Percentiles rank a stretch among this genome's conserved stretches.
Evolutionary conservation across 2,888 invertebrate genomes (phyloP).

Genomic region (Troides oblongomaculatus): DNA sequence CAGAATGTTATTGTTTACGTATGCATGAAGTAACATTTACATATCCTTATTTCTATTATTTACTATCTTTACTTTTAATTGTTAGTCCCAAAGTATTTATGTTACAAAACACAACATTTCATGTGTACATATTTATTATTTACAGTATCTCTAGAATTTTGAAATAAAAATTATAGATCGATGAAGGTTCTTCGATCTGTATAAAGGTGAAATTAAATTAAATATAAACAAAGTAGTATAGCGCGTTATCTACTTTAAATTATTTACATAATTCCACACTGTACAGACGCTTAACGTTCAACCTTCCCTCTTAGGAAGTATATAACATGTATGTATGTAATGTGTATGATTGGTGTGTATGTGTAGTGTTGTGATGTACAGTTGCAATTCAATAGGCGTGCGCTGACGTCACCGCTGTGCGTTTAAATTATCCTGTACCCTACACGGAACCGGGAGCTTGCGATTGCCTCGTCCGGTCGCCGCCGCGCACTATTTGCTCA

Average conservation of each 20-base stretch:
- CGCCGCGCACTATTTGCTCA: slow-evolving; percentile 52
- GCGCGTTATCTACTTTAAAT: background rate
- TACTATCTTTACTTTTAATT: too few relatives aligned
- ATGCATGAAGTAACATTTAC: too few relatives aligned
- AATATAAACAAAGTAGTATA: background rate
- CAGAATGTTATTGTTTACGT: too few relatives aligned
- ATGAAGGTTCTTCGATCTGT: too few relatives aligned
- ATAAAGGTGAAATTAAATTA: too few relatives aligned
- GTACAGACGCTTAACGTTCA: background rate
- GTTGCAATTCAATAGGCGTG: slow-evolving; percentile 20
- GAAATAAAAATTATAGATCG: too few relatives aligned
- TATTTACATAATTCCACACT: background rate
- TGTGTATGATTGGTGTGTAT: too few relatives aligned
- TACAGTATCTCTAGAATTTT: too few relatives aligned
- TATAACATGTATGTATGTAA: background rate
- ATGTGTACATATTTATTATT: too few relatives aligned
- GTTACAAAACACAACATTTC: too few relatives aligned
- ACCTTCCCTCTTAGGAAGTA: background rate
- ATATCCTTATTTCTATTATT: too few relatives aligned
- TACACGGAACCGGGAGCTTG: slow-evolving; percentile 59
- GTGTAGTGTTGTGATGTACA: background rate
- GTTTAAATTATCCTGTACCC: slow-evolving; percentile 58
- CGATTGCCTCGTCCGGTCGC: slow-evolving; percentile 75
- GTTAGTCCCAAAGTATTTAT: too few relatives aligned
- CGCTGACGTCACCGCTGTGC: slow-evolving; percentile 37